Base-by-base conservation (phyloP, 2,113 vertebrate species). In the Oxyura jamaicensis region DNA sequence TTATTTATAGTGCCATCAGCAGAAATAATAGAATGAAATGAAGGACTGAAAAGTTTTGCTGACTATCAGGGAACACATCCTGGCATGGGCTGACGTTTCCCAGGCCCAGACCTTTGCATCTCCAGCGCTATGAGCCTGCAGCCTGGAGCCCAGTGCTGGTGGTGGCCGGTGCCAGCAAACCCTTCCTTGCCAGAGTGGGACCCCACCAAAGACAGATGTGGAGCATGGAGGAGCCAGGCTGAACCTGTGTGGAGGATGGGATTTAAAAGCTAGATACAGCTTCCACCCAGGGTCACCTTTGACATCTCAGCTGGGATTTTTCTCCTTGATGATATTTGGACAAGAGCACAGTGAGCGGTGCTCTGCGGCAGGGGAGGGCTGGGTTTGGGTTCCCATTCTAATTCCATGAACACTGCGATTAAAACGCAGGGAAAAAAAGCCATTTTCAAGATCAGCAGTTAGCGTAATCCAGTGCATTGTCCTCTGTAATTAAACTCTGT, bases 21-120 rank as follows among this genome's bases (percentile, higher is more conserved):
- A 93, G 90, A 78, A 96, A 94, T 96, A 93, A 84, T 93, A 81
- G 93, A 42, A 81, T 76, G 80, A 96, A 95, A 94, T 95, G 95
- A 95, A 93, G 85, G 87, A 62, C 93, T 96, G 83, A 96, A 96
- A 96, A 96, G 90, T 97, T 96, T 76, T 96, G 96, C 95, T 97
- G 96, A 97, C 94, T 95, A 39, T 82, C 44, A 93, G 92, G 83
- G 95, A 97, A 96, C 1, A 14, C 0, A 1, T 95, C 80, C 93
- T 97, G 96, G 96, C 96, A 95, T 0, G 0, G 83, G 52, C 0
- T 63, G 90, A 75, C 69, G 19, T 23, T 79, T 92, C 81, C 66
- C 0, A 1, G 90, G 85, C 88, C 66, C 73, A 74, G 52, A 80
- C 73, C 76, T 77, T 83, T 44, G 4, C 12, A 13, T 75, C 68